phyloP scores from a whole-genome alignment of 1,140 invertebrate species.

The Spodoptera litura region DNA sequence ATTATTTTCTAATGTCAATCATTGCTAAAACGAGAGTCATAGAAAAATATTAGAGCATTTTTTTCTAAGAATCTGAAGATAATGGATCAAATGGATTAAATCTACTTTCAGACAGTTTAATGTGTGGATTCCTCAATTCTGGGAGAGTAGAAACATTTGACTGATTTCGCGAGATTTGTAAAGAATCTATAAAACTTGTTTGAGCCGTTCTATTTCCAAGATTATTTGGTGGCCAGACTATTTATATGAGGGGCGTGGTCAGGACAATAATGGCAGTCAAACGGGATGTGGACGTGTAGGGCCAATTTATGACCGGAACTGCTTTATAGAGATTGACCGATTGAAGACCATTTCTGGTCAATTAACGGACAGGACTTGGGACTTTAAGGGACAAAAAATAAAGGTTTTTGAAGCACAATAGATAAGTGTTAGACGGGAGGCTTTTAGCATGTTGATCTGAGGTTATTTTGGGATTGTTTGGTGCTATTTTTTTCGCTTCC shows the following conservation, averaged over 20 bases:
- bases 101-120: constrained; percentile 18
- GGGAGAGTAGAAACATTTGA: constrained; percentile 8
- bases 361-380: constrained; percentile 31
- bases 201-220: constrained; percentile 18
- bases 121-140: too few relatives aligned
- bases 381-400: constrained; percentile 20
- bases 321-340: constrained; percentile 60
- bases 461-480: background rate
- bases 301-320: constrained; percentile 62
- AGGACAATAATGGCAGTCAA: constrained; percentile 52
- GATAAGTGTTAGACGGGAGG: constrained; percentile 33
- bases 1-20: background rate
- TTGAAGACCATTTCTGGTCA: constrained; percentile 44
- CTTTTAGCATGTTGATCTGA: constrained; percentile 31
- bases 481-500: constrained; percentile 33
- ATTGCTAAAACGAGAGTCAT: constrained; percentile 2
- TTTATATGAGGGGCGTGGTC: constrained; percentile 50
- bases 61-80: constrained; percentile 2
- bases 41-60: constrained; percentile 9
- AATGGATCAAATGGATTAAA: constrained; percentile 21
- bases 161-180: background rate
- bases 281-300: constrained; percentile 52
- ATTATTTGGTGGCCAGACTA: constrained; percentile 40
- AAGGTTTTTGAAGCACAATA: constrained; percentile 26
- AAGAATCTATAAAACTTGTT: constrained; percentile 28